These are phyloP conservation scores for Dendrophyllia cribrosa DNA, from an alignment of 64 coral and sea anemone species.

Conservation along the genomic window DNA sequence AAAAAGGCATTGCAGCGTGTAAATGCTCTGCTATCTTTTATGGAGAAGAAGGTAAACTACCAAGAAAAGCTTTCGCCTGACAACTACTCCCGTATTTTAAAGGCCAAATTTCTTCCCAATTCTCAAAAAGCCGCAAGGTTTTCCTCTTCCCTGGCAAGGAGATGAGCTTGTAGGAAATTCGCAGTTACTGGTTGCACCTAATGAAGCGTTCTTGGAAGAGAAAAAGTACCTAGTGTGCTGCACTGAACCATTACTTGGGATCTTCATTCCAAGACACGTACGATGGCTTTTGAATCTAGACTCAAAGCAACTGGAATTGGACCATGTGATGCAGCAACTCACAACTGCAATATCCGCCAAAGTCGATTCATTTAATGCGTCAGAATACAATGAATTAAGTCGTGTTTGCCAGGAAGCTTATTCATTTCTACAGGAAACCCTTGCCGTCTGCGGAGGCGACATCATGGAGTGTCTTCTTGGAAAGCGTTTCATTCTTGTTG, in stretches of 20 bases:
- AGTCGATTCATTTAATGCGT: neutral
- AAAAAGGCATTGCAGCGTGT: conserved; percentile 13
- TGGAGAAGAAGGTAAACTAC: conserved; percentile 40
- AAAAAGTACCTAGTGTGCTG: conserved; percentile 74
- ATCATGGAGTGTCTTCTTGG: neutral
- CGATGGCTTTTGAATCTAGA: neutral
- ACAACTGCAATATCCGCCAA: neutral
- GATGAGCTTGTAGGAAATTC: neutral
- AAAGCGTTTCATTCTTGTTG: conserved; percentile 8
- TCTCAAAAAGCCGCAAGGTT: conserved; percentile 29
- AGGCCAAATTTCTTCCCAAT: conserved; percentile 61
- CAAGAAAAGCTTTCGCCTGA: neutral
- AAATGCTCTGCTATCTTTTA: conserved; percentile 7
- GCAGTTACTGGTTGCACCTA: conserved; percentile 17
- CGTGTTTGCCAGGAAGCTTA: conserved; percentile 33
- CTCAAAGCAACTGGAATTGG: neutral
- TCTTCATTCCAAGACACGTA: neutral
- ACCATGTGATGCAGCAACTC: conserved; percentile 40
- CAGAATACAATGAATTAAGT: neutral
- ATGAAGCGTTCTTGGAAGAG: conserved; percentile 31
- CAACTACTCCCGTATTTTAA: neutral
- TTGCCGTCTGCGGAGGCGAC: neutral
- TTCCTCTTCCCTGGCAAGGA: conserved; percentile 54
- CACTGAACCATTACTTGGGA: conserved; percentile 39
- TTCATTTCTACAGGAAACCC: conserved; percentile 17